Conservation (phyloP, 2,113 vertebrate species). For the Motacilla alba region DNA sequence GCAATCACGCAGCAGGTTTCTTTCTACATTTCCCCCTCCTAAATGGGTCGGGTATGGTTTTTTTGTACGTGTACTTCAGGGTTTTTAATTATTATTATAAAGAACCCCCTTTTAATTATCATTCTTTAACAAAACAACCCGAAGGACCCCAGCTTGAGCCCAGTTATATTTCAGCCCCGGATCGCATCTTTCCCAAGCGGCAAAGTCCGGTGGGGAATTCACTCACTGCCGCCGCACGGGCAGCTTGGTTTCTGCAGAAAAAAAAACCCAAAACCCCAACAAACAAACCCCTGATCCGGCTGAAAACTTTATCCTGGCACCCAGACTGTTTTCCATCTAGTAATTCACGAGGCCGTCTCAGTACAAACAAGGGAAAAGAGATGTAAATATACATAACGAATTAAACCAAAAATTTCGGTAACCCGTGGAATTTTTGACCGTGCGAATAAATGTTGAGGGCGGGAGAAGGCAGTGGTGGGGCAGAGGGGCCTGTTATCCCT, state of each 20-base stretch:
- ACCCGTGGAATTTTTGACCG: not conserved
- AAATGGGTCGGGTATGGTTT: accelerated
- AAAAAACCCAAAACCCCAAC: not conserved
- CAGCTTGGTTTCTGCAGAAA: not conserved
- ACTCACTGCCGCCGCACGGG: not conserved
- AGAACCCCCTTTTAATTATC: not conserved
- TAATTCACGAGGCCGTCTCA: not conserved
- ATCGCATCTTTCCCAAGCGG: not conserved
- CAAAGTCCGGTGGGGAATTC: not conserved
- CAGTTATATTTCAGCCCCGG: not conserved
- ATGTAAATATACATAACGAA: not conserved
- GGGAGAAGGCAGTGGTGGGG: not conserved
- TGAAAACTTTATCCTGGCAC: not conserved
- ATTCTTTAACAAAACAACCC: not conserved
- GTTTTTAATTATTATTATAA: not conserved
- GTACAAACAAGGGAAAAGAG: not conserved
- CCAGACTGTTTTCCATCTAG: not conserved
- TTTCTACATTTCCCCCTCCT: accelerated
- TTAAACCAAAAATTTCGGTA: not conserved
- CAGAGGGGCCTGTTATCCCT: not conserved
- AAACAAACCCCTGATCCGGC: not conserved
- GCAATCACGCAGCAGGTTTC: accelerated
- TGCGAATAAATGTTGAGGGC: not conserved
- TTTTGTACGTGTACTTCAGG: too few relatives aligned
- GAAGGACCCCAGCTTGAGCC: not conserved